Percentiles rank a stretch among this genome's conserved stretches.
These are phyloP conservation scores for Pyrocoelia pectoralis DNA, from an alignment of 2,888 invertebrate species.

Conservation along the genomic window DNA sequence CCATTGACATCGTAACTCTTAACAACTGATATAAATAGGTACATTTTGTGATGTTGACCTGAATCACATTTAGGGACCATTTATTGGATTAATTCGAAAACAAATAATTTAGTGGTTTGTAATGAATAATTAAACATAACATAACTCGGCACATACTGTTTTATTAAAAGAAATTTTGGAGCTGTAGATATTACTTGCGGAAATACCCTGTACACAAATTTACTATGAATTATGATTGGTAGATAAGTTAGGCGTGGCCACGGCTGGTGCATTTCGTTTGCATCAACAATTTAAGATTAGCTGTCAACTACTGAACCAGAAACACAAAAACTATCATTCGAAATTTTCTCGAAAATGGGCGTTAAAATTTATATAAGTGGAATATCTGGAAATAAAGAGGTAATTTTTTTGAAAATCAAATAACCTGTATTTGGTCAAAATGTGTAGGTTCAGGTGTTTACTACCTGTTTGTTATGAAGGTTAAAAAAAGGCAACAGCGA, in stretches of 20 bases:
- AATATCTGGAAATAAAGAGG: conserved; percentile 94
- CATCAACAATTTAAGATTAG: conserved; percentile 34
- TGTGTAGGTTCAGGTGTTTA: conserved; percentile 15
- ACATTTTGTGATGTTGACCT: no score
- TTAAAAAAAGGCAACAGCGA: conserved; percentile 94
- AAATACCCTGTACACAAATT: background rate
- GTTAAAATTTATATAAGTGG: conserved; percentile 92
- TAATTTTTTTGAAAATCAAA: conserved; percentile 60
- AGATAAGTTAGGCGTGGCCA: conserved; percentile 7
- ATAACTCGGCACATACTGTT: no score
- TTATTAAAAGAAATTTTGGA: no score
- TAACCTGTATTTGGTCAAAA: conserved; percentile 9
- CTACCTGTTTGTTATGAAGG: conserved; percentile 64
- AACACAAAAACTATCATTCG: conserved; percentile 23
- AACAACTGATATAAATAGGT: no score
- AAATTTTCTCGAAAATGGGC: conserved; percentile 68
- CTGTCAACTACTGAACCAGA: conserved; percentile 46
- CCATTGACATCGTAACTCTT: no score
- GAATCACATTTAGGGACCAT: no score
- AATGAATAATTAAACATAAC: no score
- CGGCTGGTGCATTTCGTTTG: conserved; percentile 18
- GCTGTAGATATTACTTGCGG: background rate
- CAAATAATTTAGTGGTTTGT: no score
- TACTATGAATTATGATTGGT: background rate
- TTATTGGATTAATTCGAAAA: no score